A percentile compares a stretch with the other conserved stretches of the same genome.
phyloP scores from a whole-genome alignment of 2,888 invertebrate genomes.

The Punctoribates punctum region DNA sequence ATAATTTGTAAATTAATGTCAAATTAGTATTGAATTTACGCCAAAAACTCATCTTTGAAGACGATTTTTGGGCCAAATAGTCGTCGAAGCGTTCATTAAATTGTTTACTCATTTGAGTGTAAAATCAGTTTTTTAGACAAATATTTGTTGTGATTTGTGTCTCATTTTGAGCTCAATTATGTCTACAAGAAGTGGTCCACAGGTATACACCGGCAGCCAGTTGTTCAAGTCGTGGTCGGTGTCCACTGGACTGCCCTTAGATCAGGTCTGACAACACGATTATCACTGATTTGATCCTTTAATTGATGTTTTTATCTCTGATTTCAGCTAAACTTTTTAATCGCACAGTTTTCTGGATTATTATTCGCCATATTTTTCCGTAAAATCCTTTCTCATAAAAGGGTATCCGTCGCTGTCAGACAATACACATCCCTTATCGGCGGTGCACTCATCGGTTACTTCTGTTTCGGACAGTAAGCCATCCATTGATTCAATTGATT shows the following conservation, averaged over 20 bases:
- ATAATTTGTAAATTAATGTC: too few relatives aligned
- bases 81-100: background rate
- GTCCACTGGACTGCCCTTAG: slow-evolving; percentile 44
- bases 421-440: slow-evolving; percentile 45
- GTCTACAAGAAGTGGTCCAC: slow-evolving; percentile 34
- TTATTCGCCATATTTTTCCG: slow-evolving; percentile 46
- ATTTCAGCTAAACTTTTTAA: slow-evolving; percentile 47
- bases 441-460: slow-evolving; percentile 47
- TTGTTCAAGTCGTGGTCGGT: slow-evolving; percentile 9
- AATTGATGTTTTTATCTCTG: background rate
- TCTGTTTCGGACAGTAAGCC: slow-evolving; percentile 48
- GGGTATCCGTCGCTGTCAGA: slow-evolving; percentile 45
- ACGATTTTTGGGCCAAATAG: too few relatives aligned
- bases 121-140: background rate
- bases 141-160: background rate
- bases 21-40: too few relatives aligned
- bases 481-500: background rate
- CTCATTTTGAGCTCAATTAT: background rate
- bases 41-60: too few relatives aligned
- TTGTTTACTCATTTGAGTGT: background rate
- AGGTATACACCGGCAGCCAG: slow-evolving; percentile 30
- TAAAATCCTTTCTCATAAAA: slow-evolving; percentile 42
- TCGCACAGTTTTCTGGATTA: slow-evolving; percentile 46
- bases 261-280: slow-evolving; percentile 45
- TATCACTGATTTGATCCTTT: background rate